Conservation (phyloP, 2,797 vertebrate genomes). For the Toxotes lorentzi region DNA sequence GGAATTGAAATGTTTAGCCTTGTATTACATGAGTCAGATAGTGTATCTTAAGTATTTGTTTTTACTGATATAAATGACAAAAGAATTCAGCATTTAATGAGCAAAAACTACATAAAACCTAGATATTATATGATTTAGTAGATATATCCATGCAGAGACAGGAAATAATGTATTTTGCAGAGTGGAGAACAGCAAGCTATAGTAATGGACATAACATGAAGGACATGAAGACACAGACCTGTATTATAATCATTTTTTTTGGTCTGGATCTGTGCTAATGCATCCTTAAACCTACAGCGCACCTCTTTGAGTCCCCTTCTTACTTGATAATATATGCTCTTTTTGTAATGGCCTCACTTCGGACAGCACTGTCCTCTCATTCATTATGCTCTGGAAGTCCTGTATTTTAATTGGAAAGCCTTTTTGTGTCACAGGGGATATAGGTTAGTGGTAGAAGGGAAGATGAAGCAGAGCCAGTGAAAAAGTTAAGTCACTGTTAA, state of each 20-base stretch:
- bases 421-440: constrained; percentile 50
- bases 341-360: constrained; percentile 36
- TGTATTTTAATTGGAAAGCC: constrained; percentile 66
- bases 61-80: not conserved
- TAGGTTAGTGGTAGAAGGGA: constrained; percentile 49
- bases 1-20: not conserved
- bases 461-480: constrained; percentile 28
- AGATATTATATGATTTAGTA: not conserved
- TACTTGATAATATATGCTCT: constrained; percentile 24
- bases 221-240: constrained; percentile 4
- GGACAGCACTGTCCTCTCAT: constrained; percentile 22
- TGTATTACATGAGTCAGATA: not conserved
- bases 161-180: not conserved
- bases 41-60: not conserved
- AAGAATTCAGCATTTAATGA: not conserved
- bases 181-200: not conserved
- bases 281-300: constrained; percentile 24
- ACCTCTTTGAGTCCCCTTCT: constrained; percentile 10
- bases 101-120: not conserved
- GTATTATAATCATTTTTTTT: constrained; percentile 32
- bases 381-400: constrained; percentile 43
- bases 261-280: constrained; percentile 11
- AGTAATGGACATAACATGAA: constrained; percentile 4
- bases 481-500: constrained; percentile 73
- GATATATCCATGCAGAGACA: not conserved